Percentiles rank a stretch among this genome's conserved stretches.
These are phyloP conservation scores for Leptogaster cylindrica DNA, from an alignment of 2,888 invertebrate species.

Conservation along the genomic window DNA sequence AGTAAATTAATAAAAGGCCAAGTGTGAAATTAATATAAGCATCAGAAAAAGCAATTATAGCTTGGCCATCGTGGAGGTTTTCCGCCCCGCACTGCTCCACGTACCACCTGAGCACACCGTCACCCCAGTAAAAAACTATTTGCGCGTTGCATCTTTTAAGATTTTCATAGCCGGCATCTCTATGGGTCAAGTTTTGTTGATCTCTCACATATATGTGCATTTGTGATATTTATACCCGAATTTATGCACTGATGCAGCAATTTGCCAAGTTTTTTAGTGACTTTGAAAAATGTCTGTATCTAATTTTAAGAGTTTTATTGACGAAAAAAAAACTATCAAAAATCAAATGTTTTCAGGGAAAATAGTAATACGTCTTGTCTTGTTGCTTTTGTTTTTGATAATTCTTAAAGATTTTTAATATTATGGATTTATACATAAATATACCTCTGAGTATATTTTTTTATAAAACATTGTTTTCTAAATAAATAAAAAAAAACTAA, in stretches of 20 bases:
- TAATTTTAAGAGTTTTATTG: slow-evolving; percentile 34
- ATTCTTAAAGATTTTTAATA: no score
- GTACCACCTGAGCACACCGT: not conserved
- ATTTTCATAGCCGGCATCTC: not conserved
- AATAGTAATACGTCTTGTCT: no score
- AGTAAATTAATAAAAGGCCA: slow-evolving; percentile 28
- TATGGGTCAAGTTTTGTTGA: slow-evolving; percentile 25
- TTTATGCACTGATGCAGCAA: slow-evolving; percentile 33
- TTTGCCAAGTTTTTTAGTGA: slow-evolving; percentile 39
- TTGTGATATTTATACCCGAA: slow-evolving; percentile 17
- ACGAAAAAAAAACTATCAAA: slow-evolving; percentile 12
- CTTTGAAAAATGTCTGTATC: slow-evolving; percentile 37
- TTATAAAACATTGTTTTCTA: no score
- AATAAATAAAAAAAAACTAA: no score
- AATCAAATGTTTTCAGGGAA: no score
- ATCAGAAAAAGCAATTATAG: no score
- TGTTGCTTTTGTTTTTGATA: no score
- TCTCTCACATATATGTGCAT: not conserved
- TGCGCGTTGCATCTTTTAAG: slow-evolving; percentile 12
- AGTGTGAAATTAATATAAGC: slow-evolving; percentile 22
- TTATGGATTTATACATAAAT: no score
- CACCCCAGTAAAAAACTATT: not conserved
- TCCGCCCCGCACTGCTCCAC: not conserved
- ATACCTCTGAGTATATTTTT: no score
- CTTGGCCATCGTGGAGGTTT: no score